Evolutionary conservation across 2,113 vertebrate species (phyloP), one percentile per base, ranked within the genome.

Genomic region (Thinocorus orbignyianus): DNA sequence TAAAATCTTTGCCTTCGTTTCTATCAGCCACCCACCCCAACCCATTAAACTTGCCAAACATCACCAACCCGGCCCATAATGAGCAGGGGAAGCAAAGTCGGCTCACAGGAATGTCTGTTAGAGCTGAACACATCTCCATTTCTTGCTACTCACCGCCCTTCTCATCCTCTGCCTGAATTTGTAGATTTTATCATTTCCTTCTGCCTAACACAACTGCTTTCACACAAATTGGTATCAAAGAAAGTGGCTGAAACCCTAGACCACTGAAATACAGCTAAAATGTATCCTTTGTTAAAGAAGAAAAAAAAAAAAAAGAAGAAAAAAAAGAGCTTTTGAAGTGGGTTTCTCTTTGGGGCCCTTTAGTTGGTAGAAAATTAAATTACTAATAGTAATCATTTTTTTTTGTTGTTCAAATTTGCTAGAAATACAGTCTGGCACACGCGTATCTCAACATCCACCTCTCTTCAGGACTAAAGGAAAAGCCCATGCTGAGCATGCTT

Each of bases 151-250:
- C 42, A 7, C 15, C 48, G 76, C 65, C 77, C 92, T 95, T 68
- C 91, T 66, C 76, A 88, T 95, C 81, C 88, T 65, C 76, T 54
- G 68, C 84, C 68, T 87, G 60, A 93, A 93, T 72, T 85, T 11
- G 1, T 23, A 90, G 90, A 93, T 84, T 42, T 88, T 90, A 92
- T 90, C 70, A 58, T 87, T 96, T 96, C 87, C 92, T 96, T 92
- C 97, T 93, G 86, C 85, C 92, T 97, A 90, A 92, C 94, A 82
- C 89, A 91, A 88, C 64, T 78, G 88, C 94, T 96, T 97, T 96
- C 95, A 93, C 93, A 96, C 33, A 79, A 82, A 86, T 54, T 11
- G 0, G 31, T 77, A 92, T 92, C 93, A 97, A 97, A 97, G 95
- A 90, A 92, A 94, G 88, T 49, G 74, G 65, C 88, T 97, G 92